These are phyloP conservation scores for Halcyon leucocephala DNA, from an alignment of 2,797 vertebrate genomes.

Conservation along the genomic window DNA sequence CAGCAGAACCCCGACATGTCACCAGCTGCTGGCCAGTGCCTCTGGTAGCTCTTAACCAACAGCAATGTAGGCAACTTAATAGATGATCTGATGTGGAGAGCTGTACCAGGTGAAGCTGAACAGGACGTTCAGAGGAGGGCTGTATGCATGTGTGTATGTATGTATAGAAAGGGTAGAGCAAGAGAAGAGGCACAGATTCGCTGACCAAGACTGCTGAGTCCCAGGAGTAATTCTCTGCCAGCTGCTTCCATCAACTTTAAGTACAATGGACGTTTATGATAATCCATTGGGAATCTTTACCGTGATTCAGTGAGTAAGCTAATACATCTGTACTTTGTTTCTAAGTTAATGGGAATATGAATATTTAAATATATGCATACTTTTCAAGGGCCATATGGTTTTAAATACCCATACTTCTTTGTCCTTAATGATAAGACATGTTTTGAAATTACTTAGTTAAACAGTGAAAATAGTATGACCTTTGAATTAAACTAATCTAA, in stretches of 20 bases:
- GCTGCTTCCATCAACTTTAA: constrained; percentile 41
- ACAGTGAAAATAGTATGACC: constrained; percentile 46
- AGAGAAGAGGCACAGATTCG: neutral
- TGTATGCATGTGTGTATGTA: constrained; percentile 52
- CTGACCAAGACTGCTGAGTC: neutral
- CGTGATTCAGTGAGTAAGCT: constrained; percentile 89
- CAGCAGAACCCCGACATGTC: constrained; percentile 56
- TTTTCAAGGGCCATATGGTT: constrained; percentile 42
- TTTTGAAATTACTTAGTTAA: constrained; percentile 52
- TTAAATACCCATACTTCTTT: constrained; percentile 13
- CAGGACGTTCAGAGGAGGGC: constrained; percentile 54
- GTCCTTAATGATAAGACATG: constrained; percentile 24
- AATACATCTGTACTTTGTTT: constrained; percentile 27
- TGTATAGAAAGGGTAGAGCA: neutral
- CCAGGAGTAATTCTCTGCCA: constrained; percentile 1
- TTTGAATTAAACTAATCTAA: constrained; percentile 56
- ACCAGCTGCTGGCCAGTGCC: constrained; percentile 72
- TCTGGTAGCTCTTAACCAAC: constrained; percentile 73
- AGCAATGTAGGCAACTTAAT: constrained; percentile 8
- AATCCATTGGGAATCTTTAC: constrained; percentile 87
- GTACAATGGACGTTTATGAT: constrained; percentile 82
- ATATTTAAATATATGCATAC: constrained; percentile 49
- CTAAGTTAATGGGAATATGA: constrained; percentile 37
- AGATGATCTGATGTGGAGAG: constrained; percentile 62
- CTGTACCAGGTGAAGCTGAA: constrained; percentile 65